A percentile compares a stretch with the other conserved stretches of the same genome.
phyloP scores from a whole-genome alignment of 1,140 invertebrate species.

The Hylaeus volcanicus region DNA sequence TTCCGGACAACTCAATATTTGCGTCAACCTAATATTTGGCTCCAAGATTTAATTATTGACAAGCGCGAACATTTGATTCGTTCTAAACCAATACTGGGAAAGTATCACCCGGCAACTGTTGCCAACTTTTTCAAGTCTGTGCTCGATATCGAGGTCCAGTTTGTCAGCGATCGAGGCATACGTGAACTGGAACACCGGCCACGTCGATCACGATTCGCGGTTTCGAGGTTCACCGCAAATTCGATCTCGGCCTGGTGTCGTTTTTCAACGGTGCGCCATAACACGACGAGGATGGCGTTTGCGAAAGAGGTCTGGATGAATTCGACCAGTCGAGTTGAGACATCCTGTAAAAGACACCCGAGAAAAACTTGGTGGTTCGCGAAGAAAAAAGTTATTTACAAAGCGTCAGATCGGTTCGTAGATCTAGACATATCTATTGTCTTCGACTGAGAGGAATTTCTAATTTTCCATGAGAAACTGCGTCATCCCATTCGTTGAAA shows the following conservation, averaged over 20 bases:
- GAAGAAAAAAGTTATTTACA: no score
- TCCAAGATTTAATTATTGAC: no score
- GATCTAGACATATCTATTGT: no score
- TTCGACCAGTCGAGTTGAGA: conserved; percentile 7
- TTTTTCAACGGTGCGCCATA: conserved; percentile 44
- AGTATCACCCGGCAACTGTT: no score
- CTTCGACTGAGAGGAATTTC: no score
- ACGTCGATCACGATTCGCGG: conserved; percentile 51
- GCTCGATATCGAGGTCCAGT: background rate
- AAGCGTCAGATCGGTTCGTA: no score
- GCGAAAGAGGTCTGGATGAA: conserved; percentile 21
- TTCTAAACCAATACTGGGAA: no score
- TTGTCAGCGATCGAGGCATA: conserved; percentile 11
- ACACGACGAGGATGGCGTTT: conserved; percentile 1
- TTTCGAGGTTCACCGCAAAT: conserved; percentile 59
- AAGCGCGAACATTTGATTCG: background rate
- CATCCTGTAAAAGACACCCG: conserved; percentile 14
- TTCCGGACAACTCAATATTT: no score
- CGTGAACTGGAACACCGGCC: conserved; percentile 38
- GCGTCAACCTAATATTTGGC: no score
- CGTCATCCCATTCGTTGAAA: background rate
- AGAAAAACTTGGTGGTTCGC: background rate
- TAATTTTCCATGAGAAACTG: no score
- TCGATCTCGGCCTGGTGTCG: conserved; percentile 54
- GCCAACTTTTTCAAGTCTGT: background rate